These are phyloP conservation scores for Drosophila simulans DNA, from an alignment of 1,140 invertebrate genomes.

Conservation along the genomic window DNA sequence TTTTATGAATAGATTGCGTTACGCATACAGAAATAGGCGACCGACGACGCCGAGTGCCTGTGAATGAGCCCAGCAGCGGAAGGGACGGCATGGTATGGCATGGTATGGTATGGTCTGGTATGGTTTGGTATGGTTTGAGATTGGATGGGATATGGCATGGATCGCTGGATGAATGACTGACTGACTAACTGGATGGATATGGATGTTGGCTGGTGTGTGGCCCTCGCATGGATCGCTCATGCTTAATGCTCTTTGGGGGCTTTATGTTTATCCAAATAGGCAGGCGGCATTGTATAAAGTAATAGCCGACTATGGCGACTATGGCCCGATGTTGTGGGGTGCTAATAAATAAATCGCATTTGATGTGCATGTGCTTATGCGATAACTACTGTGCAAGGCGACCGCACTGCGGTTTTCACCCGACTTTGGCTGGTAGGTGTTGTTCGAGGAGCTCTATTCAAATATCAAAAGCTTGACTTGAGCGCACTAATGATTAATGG, in stretches of 20 bases:
- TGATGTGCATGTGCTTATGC: conserved; percentile 41
- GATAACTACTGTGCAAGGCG: conserved; percentile 59
- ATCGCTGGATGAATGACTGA: conserved; percentile 27
- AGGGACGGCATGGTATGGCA: conserved; percentile 35
- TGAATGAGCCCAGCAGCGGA: conserved; percentile 59
- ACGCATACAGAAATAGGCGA: conserved; percentile 76
- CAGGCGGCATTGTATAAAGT: conserved; percentile 70
- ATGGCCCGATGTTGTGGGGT: conserved; percentile 54
- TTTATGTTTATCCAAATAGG: conserved; percentile 80
- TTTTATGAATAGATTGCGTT: conserved; percentile 83
- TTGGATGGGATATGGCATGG: conserved; percentile 31
- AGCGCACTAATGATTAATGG: conserved; percentile 18
- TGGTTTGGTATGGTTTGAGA: conserved; percentile 5
- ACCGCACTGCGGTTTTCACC: neutral
- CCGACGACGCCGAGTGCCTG: conserved; percentile 41
- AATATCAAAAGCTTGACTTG: neutral
- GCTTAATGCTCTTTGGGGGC: conserved; percentile 53
- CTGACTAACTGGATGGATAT: conserved; percentile 16
- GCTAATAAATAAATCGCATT: conserved; percentile 80
- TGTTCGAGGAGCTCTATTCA: neutral
- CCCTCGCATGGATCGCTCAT: conserved; percentile 46
- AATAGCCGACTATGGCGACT: conserved; percentile 47
- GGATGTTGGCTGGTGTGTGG: conserved; percentile 37
- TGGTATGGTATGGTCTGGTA: conserved; percentile 13
- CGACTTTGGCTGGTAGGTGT: neutral